Evolutionary conservation across 1,140 invertebrate genomes (phyloP).

Genomic region (Drosophila nigrodunni): DNA sequence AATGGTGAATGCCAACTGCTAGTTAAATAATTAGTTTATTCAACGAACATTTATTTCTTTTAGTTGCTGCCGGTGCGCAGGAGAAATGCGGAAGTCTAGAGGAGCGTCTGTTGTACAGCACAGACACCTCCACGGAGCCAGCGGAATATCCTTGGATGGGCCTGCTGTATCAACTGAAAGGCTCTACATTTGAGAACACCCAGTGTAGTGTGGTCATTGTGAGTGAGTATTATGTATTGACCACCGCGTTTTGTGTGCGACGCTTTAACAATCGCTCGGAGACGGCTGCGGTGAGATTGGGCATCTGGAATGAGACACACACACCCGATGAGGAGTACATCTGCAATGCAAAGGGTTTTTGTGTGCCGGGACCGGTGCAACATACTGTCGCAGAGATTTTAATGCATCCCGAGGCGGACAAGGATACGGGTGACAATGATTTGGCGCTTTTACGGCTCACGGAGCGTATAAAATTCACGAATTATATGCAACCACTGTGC

Average conservation of each 20-base stretch:
- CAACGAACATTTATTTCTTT: background rate
- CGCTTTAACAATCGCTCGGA: constrained; percentile 25
- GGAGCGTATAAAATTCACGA: constrained; percentile 34
- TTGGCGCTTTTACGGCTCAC: constrained; percentile 51
- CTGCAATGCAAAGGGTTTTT: constrained; percentile 63
- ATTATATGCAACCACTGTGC: constrained; percentile 58
- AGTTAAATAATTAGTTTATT: background rate
- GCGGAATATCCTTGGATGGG: constrained; percentile 63
- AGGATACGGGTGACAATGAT: constrained; percentile 56
- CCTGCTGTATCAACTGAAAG: constrained; percentile 35
- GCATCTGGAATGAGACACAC: constrained; percentile 47
- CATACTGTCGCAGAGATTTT: constrained; percentile 39
- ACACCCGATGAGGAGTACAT: constrained; percentile 19
- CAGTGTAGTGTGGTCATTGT: constrained; percentile 57
- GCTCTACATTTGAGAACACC: constrained; percentile 1
- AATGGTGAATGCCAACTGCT: constrained; percentile 27
- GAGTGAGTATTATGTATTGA: constrained; percentile 47
- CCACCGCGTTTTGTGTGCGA: constrained; percentile 52
- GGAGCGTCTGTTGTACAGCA: constrained; percentile 45
- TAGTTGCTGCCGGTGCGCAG: constrained; percentile 2
- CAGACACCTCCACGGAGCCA: constrained; percentile 31
- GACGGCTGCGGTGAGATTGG: constrained; percentile 42
- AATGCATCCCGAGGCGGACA: constrained; percentile 55
- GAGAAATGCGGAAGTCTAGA: constrained; percentile 48
- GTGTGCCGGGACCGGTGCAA: constrained; percentile 49